Conservation (phyloP, 1,140 invertebrate genomes). For the Drosophila ercepeae region DNA sequence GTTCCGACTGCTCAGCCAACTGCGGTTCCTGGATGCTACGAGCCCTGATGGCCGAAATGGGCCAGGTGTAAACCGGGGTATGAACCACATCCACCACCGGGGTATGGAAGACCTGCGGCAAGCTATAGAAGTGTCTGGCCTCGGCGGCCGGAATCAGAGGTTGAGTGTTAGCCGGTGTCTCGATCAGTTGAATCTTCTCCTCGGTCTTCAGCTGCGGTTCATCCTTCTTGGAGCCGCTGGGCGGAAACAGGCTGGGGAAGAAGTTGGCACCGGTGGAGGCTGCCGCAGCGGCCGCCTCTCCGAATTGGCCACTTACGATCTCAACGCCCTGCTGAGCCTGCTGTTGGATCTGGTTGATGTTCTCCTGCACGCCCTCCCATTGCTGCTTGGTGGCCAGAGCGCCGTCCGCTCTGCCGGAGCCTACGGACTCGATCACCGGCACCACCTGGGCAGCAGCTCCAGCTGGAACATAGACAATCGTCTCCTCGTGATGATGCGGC, state of each 20-base stretch:
- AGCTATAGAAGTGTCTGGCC: constrained; percentile 66
- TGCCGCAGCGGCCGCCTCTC: constrained; percentile 62
- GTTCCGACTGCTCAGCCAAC: constrained; percentile 15
- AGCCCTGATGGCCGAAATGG: constrained; percentile 71
- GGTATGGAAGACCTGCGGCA: constrained; percentile 69
- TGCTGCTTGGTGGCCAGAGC: constrained; percentile 47
- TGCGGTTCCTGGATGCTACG: constrained; percentile 62
- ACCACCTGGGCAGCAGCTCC: constrained; percentile 64
- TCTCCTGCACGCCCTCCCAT: constrained; percentile 46
- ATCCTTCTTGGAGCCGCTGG: constrained; percentile 36
- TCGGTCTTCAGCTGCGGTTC: constrained; percentile 33
- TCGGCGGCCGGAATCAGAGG: constrained; percentile 60
- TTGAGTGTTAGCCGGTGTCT: constrained; percentile 71
- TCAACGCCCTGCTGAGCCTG: constrained; percentile 56
- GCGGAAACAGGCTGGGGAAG: constrained; percentile 63
- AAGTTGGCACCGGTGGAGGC: constrained; percentile 63
- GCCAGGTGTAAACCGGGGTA: constrained; percentile 62
- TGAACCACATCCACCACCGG: constrained; percentile 75
- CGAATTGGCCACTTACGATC: constrained; percentile 52
- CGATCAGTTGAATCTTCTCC: constrained; percentile 64
- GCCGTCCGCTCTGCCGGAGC: constrained; percentile 52
- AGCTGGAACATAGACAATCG: constrained; percentile 76
- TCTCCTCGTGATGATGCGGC: constrained; percentile 75
- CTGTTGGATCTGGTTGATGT: constrained; percentile 60
- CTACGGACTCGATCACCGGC: constrained; percentile 50